Percentiles rank a stretch among this genome's conserved stretches.
phyloP scores from a whole-genome alignment of 2,113 vertebrate species.

The Lampris incognitus region DNA sequence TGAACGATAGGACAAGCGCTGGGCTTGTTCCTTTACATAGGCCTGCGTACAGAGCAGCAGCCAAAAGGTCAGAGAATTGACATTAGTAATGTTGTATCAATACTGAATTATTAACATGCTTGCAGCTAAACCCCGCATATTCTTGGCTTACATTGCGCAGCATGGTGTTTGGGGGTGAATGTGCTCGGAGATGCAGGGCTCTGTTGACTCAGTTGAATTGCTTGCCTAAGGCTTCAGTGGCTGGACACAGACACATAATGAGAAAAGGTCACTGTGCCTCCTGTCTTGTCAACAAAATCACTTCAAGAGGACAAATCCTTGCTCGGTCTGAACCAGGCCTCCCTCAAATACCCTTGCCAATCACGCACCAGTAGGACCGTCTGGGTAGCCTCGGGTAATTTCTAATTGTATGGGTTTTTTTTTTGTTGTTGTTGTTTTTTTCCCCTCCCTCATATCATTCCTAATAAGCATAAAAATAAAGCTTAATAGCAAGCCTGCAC shows the following conservation, averaged over 20 bases:
- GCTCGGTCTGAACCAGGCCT: conserved; percentile 58
- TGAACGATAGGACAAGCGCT: conserved; percentile 7
- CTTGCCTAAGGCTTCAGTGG: conserved; percentile 77
- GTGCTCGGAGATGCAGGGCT: conserved; percentile 57
- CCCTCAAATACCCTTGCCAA: conserved; percentile 76
- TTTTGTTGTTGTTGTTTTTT: too few species aligned
- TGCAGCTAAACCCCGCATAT: conserved; percentile 45
- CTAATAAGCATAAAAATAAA: too few species aligned
- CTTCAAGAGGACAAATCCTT: conserved; percentile 79
- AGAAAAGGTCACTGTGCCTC: conserved; percentile 82
- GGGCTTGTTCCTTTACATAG: conserved; percentile 11
- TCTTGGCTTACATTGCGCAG: conserved; percentile 58
- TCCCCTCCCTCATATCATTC: too few species aligned
- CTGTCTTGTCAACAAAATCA: conserved; percentile 82
- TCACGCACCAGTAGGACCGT: conserved; percentile 69
- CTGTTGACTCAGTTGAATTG: conserved; percentile 85
- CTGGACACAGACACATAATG: conserved; percentile 82
- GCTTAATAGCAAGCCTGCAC: too few species aligned
- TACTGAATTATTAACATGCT: conserved; percentile 60
- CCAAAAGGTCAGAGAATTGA: conserved; percentile 40
- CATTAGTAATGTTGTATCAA: conserved; percentile 57
- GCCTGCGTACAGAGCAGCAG: conserved; percentile 21
- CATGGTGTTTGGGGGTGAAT: conserved; percentile 50
- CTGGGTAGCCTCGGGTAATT: conserved; percentile 73
- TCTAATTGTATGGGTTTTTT: conserved; percentile 69